Conservation (phyloP, 2,888 invertebrate species). For the Sinelater perroti region DNA sequence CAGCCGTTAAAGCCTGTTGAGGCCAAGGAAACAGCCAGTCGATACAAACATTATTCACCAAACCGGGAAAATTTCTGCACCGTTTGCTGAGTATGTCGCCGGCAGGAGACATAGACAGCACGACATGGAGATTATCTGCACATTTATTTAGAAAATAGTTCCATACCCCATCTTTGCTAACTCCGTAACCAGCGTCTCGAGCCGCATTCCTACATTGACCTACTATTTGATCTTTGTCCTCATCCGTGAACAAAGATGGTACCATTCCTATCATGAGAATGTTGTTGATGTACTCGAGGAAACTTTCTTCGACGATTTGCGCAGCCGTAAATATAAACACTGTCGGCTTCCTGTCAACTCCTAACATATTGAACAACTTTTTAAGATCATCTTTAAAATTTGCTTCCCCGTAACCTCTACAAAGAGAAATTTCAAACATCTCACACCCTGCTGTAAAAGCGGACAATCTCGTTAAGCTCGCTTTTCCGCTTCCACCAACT, state of each 20-base stretch:
- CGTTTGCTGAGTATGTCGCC: conserved; percentile 83
- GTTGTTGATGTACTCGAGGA: conserved; percentile 90
- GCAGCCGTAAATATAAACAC: conserved; percentile 87
- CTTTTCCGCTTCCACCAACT: conserved; percentile 90
- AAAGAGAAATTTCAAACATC: conserved; percentile 82
- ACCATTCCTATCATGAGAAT: conserved; percentile 88
- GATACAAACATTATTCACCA: conserved; percentile 91
- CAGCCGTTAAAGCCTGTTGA: conserved; percentile 85
- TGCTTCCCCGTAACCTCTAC: conserved; percentile 85
- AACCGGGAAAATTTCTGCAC: conserved; percentile 90
- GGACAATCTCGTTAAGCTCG: conserved; percentile 80
- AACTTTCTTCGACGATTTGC: conserved; percentile 83
- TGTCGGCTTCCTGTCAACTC: conserved; percentile 79
- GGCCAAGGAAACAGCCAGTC: conserved; percentile 97
- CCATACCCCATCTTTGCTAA: conserved; percentile 87
- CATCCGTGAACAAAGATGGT: conserved; percentile 86
- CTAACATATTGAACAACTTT: conserved; percentile 76
- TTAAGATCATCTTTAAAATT: conserved; percentile 90
- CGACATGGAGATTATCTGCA: conserved; percentile 87
- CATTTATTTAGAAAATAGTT: conserved; percentile 81
- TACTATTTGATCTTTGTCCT: conserved; percentile 86
- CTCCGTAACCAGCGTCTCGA: conserved; percentile 73
- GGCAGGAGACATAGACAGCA: conserved; percentile 88
- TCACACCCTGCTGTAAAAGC: conserved; percentile 86
- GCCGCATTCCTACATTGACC: conserved; percentile 75